Percentiles rank a stretch among this genome's conserved stretches.
phyloP scores from a whole-genome alignment of 2,797 vertebrate genomes.

The Brachyrhaphis roseni region DNA sequence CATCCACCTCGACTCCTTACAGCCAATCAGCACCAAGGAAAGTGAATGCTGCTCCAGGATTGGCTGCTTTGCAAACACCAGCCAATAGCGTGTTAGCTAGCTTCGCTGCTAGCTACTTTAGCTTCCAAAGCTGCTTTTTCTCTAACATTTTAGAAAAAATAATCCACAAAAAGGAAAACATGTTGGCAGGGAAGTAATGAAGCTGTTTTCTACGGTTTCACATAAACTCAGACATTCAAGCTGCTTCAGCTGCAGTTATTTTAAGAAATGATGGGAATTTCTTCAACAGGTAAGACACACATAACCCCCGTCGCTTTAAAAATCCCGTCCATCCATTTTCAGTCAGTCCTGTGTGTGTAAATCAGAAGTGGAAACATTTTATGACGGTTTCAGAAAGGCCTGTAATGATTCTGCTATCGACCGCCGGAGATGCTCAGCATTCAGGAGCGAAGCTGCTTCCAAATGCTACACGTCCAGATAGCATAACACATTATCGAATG shows the following conservation, averaged over 20 bases:
- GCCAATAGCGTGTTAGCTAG: too few relatives aligned
- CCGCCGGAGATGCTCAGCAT: background rate
- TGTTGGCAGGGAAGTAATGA: too few relatives aligned
- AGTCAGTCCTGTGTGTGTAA: background rate
- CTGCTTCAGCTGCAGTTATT: background rate
- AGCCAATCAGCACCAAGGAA: background rate
- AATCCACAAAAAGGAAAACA: background rate
- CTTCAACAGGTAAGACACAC: background rate
- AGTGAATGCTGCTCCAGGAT: too few relatives aligned
- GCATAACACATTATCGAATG: background rate
- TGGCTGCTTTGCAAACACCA: too few relatives aligned
- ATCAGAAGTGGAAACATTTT: background rate
- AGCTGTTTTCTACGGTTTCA: too few relatives aligned
- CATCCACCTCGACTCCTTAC: background rate
- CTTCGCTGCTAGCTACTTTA: background rate
- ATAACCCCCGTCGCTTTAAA: background rate
- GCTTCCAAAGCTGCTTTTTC: background rate
- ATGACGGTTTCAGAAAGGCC: background rate
- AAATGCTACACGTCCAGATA: background rate
- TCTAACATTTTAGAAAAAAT: background rate
- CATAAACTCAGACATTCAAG: background rate
- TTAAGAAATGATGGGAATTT: background rate
- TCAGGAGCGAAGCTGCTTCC: background rate
- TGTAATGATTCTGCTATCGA: background rate
- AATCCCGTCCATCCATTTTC: background rate